These are phyloP conservation scores for Cuculus canorus DNA, from an alignment of 2,797 vertebrate species.

Conservation along the genomic window DNA sequence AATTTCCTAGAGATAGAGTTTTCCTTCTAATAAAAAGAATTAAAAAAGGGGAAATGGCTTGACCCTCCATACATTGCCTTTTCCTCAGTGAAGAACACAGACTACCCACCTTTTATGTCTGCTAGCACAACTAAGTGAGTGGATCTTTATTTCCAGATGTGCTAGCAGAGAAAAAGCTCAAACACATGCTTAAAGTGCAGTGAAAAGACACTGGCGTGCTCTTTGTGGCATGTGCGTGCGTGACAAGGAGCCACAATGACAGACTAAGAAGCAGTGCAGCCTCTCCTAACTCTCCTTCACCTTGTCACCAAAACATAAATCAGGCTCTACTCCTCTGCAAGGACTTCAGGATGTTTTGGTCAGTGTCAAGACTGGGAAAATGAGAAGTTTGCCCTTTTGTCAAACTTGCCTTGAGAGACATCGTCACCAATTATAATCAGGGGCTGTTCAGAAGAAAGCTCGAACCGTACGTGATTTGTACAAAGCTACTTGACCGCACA, in stretches of 20 bases:
- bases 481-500: neutral
- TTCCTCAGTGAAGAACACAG: neutral
- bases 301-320: constrained; percentile 52
- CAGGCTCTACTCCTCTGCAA: constrained; percentile 53
- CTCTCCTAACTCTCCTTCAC: constrained; percentile 29
- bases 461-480: constrained; percentile 40
- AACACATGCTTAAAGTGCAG: neutral
- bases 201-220: neutral
- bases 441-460: neutral
- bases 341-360: constrained; percentile 54
- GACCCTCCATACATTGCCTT: neutral
- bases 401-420: constrained; percentile 61
- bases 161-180: neutral
- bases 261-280: neutral
- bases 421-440: constrained; percentile 46
- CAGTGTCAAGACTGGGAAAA: constrained; percentile 62
- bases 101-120: neutral
- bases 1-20: neutral
- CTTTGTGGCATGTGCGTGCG: neutral
- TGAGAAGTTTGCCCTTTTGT: constrained; percentile 71
- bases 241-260: neutral
- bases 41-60: neutral
- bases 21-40: neutral
- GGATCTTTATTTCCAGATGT: neutral
- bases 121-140: neutral